Evolutionary conservation across 2,888 invertebrate species (phyloP).

Genomic region (Pseudococcus longispinus): DNA sequence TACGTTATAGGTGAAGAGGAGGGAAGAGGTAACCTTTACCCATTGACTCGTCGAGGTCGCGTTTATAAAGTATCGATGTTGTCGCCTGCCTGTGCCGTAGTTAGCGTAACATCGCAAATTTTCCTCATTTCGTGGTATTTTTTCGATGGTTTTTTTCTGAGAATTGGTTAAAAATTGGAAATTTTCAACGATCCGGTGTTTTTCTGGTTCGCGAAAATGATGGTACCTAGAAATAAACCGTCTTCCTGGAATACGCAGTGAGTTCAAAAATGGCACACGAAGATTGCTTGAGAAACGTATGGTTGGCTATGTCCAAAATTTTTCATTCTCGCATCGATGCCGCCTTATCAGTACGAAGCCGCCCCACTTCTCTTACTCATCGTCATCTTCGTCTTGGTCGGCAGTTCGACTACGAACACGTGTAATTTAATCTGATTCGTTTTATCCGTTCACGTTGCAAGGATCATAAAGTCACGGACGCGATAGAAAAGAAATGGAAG

Average conservation of each 20-base stretch:
- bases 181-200: neutral
- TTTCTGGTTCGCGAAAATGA: neutral
- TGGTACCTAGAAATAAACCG: too few relatives aligned
- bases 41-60: neutral
- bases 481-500: constrained; percentile 6
- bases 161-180: neutral
- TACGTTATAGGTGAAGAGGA: neutral
- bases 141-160: neutral
- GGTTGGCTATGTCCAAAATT: too few relatives aligned
- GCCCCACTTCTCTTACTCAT: neutral
- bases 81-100: neutral
- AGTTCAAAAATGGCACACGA: too few relatives aligned
- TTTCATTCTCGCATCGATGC: neutral
- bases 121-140: neutral
- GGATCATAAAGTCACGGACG: constrained; percentile 44
- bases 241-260: too few relatives aligned
- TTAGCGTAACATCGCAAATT: neutral
- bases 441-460: constrained; percentile 31
- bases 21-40: neutral
- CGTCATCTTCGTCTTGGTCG: neutral
- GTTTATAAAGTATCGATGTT: neutral
- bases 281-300: too few relatives aligned
- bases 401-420: constrained; percentile 4
- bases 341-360: neutral
- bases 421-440: constrained; percentile 37